phyloP scores from a whole-genome alignment of 1,140 invertebrate genomes.

The Diuraphis noxia region DNA sequence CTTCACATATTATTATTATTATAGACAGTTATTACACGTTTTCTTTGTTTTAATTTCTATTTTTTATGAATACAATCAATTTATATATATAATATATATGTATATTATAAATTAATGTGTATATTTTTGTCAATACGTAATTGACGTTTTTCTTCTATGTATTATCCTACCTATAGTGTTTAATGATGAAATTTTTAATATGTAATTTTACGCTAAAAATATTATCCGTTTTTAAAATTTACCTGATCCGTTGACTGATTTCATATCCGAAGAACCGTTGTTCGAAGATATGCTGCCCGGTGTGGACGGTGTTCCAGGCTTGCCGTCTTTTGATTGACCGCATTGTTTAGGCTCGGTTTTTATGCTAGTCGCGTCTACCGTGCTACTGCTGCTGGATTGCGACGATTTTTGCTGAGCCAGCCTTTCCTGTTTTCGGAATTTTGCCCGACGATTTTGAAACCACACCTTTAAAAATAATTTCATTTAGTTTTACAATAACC shows the following conservation, averaged over 20 bases:
- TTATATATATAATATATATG: no score
- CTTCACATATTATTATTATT: no score
- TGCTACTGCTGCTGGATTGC: conserved; percentile 33
- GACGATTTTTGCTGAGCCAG: conserved; percentile 73
- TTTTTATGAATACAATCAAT: no score
- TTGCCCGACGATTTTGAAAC: conserved; percentile 92
- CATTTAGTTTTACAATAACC: not conserved
- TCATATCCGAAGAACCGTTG: conserved; percentile 55
- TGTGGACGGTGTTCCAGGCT: conserved; percentile 56
- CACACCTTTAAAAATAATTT: conserved; percentile 73
- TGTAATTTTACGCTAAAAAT: not conserved
- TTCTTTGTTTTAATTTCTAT: no score
- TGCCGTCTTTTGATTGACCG: conserved; percentile 53
- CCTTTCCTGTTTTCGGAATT: conserved; percentile 90
- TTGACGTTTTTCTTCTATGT: no score
- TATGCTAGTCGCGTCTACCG: conserved; percentile 40
- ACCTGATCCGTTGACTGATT: conserved; percentile 57
- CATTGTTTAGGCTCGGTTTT: conserved; percentile 57
- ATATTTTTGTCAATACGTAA: no score
- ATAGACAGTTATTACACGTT: no score
- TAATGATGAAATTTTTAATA: no score
- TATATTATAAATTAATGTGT: no score
- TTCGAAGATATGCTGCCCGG: conserved; percentile 55
- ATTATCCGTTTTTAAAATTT: not conserved
- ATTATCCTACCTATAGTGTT: no score